Percentiles rank a stretch among this genome's conserved stretches.
Evolutionary conservation across 2,888 invertebrate species (phyloP).

Genomic region (Clanis bilineata): DNA sequence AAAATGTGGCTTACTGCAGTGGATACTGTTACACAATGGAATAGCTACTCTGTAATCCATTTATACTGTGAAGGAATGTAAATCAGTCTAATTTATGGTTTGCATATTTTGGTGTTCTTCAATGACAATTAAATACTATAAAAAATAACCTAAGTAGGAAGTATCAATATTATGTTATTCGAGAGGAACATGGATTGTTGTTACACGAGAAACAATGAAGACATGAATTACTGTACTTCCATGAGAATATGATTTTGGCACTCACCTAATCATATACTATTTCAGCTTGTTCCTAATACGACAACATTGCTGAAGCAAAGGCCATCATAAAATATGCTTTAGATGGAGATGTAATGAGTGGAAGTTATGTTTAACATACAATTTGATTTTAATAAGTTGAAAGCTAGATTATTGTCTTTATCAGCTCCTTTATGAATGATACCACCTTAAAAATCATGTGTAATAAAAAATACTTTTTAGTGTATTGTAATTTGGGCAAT

Average conservation of each 20-base stretch:
- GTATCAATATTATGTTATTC: conserved; percentile 45
- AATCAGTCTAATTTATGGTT: conserved; percentile 54
- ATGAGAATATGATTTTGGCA: conserved; percentile 55
- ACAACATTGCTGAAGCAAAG: background rate
- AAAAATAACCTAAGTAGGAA: conserved; percentile 32
- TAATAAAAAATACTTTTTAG: background rate
- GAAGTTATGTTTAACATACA: background rate
- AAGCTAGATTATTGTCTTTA: conserved; percentile 1
- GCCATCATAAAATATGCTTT: background rate
- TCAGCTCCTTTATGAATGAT: background rate
- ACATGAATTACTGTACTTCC: conserved; percentile 33
- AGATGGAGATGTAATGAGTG: background rate
- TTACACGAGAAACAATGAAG: conserved; percentile 25
- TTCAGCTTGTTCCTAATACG: background rate
- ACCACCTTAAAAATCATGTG: background rate
- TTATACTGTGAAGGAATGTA: conserved; percentile 51
- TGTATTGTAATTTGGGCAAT: background rate
- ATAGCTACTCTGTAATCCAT: conserved; percentile 14
- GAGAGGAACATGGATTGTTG: conserved; percentile 53
- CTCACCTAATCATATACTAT: conserved; percentile 28
- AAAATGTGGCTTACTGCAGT: background rate
- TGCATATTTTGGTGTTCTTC: conserved; percentile 43
- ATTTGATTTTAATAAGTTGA: background rate
- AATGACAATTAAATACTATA: conserved; percentile 28
- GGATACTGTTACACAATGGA: background rate